Base-by-base conservation (phyloP, 2,888 invertebrate species). In the Euplagia quadripunctaria region DNA sequence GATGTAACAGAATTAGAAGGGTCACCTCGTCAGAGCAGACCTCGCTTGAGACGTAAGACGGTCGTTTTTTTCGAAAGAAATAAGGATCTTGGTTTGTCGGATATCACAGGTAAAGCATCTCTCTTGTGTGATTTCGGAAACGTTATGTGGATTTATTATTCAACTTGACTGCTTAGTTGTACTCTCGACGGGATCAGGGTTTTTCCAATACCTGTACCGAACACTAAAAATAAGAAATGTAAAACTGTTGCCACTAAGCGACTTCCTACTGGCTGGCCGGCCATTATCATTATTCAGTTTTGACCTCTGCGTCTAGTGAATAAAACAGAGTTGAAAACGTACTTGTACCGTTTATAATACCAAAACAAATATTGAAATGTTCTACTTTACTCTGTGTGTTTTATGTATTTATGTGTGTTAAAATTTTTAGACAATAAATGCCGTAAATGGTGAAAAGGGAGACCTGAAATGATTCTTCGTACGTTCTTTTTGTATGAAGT, bases 281-380 rank as follows among this genome's bases (percentile, higher is more conserved):
- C n/a, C n/a, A 76, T 81, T 81, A 74, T 71, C 75, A 81, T 78
- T 31, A 82, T 79, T 77, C 76, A 78, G 73, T 75, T 73, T 75
- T 70, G 76, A 78, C 74, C 77, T 76, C 68, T 58, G 65, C 66
- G 42, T 67, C 66, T 68, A 64, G 17, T 75, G 65, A 81, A 75
- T 79, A 79, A 76, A 74, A 75, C 65, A 43, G 70, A 72, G 51
- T 65, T 72, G 76, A 68, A 46, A 55, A 68, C 55, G 58, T 71
- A 69, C 51, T 31, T 41, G 55, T 65, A 63, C 61, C 51, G 46
- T 55, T 73, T 79, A 42, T 55, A 70, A 74, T 55, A 68, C 64
- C 67, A 73, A 79, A 72, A 76, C 64, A 52, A 74, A 67, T 63
- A 75, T 73, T 75, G 63, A 67, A 64, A 71, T 68, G 42, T 51